phyloP scores from a whole-genome alignment of 2,888 invertebrate species.

The Apantesis nais region DNA sequence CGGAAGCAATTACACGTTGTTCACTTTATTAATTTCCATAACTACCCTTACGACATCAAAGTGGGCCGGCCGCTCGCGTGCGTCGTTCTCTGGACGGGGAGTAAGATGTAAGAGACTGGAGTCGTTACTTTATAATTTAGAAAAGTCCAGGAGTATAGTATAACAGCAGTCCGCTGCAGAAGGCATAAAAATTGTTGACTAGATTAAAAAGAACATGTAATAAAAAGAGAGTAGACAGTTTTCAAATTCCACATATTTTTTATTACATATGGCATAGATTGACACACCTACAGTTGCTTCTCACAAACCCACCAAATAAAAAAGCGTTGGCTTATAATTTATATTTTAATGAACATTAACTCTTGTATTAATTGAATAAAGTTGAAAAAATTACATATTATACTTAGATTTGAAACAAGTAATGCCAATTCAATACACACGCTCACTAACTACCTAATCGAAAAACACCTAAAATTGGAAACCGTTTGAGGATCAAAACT shows the following conservation, averaged over 20 bases:
- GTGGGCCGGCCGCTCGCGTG: constrained; percentile 68
- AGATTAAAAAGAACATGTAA: not conserved
- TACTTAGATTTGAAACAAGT: too few relatives aligned
- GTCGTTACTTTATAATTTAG: not conserved
- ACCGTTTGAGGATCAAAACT: too few relatives aligned
- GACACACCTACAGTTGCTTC: not conserved
- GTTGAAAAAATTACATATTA: too few relatives aligned
- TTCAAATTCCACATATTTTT: too few relatives aligned
- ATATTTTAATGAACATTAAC: not conserved
- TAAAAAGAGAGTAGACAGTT: not conserved
- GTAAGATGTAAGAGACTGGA: constrained; percentile 49
- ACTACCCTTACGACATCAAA: constrained; percentile 83
- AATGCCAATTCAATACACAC: too few relatives aligned
- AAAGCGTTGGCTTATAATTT: not conserved
- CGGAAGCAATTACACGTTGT: constrained; percentile 84
- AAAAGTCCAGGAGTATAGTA: not conserved
- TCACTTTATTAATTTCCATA: constrained; percentile 84
- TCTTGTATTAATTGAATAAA: not conserved
- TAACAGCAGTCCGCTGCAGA: not conserved
- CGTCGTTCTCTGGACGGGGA: constrained; percentile 48
- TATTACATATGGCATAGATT: too few relatives aligned
- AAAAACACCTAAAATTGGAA: too few relatives aligned
- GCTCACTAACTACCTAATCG: too few relatives aligned
- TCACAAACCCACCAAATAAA: not conserved
- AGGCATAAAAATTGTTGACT: too few relatives aligned